Conservation (phyloP, 2,113 vertebrate genomes). For the Thomomys bottae region DNA sequence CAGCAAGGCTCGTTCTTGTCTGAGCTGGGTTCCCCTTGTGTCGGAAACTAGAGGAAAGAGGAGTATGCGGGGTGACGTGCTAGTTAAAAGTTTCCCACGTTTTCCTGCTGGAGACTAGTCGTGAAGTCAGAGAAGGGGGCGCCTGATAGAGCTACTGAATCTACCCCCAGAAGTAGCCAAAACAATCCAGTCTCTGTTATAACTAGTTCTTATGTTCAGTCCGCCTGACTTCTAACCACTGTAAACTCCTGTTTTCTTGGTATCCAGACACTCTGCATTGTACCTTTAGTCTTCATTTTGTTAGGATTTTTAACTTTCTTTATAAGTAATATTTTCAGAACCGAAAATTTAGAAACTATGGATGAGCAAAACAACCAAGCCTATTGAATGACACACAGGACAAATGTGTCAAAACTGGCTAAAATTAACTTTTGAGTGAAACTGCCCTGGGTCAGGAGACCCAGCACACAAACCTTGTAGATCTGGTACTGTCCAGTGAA, state of each 20-base stretch:
- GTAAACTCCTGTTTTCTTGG: constrained; percentile 56
- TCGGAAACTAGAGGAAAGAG: constrained; percentile 46
- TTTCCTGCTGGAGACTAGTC: constrained; percentile 43
- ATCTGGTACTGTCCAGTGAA: constrained; percentile 20
- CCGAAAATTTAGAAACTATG: constrained; percentile 1
- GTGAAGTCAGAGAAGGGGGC: constrained; percentile 48
- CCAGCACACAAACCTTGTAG: neutral
- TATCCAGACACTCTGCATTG: constrained; percentile 44
- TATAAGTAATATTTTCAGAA: constrained; percentile 57
- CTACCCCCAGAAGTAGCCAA: neutral
- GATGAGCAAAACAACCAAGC: constrained; percentile 27
- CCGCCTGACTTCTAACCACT: constrained; percentile 54
- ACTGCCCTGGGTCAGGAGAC: neutral
- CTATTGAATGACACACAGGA: neutral
- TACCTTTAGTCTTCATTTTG: constrained; percentile 54
- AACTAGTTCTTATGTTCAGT: constrained; percentile 26
- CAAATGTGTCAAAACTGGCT: neutral
- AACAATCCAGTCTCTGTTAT: neutral
- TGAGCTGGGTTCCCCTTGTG: constrained; percentile 42
- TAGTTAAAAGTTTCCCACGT: neutral
- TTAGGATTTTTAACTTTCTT: constrained; percentile 65
- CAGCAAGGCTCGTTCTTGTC: constrained; percentile 55
- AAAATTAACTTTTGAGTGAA: constrained; percentile 32
- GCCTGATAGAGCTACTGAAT: constrained; percentile 34
- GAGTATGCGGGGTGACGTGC: neutral